Conservation (phyloP, 2,888 invertebrate species). For the Psococerastis gibbosa region DNA sequence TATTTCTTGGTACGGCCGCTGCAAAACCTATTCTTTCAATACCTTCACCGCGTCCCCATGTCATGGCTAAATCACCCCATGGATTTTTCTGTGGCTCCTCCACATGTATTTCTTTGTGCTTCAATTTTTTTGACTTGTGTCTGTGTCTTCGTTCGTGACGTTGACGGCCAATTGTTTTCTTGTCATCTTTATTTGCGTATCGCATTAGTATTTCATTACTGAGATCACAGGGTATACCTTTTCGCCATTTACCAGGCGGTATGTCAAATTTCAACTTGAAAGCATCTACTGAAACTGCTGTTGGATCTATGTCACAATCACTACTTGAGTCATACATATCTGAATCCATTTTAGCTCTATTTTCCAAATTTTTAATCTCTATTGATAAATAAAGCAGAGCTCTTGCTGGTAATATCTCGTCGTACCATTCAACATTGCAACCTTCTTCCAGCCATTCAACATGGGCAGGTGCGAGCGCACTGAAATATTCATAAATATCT, state of each 20-base stretch:
- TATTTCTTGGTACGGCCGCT: no score
- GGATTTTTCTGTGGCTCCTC: neutral
- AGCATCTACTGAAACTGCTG: constrained; percentile 23
- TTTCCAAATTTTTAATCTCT: constrained; percentile 22
- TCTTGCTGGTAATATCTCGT: constrained; percentile 35
- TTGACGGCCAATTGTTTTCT: neutral
- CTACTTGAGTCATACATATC: constrained; percentile 12
- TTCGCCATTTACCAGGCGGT: constrained; percentile 57
- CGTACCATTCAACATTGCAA: constrained; percentile 43
- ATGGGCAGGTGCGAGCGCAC: constrained; percentile 52
- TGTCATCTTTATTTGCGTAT: constrained; percentile 38
- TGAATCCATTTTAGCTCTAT: constrained; percentile 12
- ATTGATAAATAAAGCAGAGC: constrained; percentile 38
- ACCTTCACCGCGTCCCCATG: neutral
- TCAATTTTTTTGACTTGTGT: neutral
- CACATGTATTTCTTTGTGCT: no score
- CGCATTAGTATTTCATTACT: constrained; percentile 50
- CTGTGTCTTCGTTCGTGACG: neutral
- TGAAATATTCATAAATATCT: constrained; percentile 62
- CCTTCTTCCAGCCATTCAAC: constrained; percentile 67
- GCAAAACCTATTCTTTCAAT: neutral
- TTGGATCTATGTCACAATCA: constrained; percentile 13
- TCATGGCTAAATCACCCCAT: neutral
- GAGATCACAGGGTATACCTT: constrained; percentile 44
- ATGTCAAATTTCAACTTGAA: constrained; percentile 32